Base-by-base conservation (phyloP, 1,140 invertebrate genomes). In the Chrysoperla carnea region DNA sequence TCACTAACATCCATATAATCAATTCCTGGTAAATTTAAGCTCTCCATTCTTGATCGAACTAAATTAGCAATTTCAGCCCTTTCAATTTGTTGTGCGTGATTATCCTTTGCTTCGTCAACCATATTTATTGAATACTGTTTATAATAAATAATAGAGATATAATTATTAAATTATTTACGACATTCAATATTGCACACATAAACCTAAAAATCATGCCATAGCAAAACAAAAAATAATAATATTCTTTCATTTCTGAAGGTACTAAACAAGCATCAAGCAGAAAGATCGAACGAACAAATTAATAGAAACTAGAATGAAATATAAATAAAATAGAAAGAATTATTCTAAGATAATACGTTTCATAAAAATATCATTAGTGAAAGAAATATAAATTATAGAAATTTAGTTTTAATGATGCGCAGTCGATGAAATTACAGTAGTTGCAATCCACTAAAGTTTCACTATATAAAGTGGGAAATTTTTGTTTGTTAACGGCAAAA, bases 1-100 rank as follows among this genome's bases (percentile, higher is more conserved):
- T 92, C 86, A 42, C 84, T 87, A 5, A 89, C 84, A 57, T 93
- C 87, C 61, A 90, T 89, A 59, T 94, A 94, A 54, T 95, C 87
- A 29, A 82, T 76, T 0, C 76, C 73, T 1, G 88, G 89, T 39
- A 96, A 67, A 46, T 91, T 90, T 3, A 96, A 60, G 17, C 86
- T 91, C 49, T 90, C 84, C 89, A 97, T 94, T 14, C 92, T 68
- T 13, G 88, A 91, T 36, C 86, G 73, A 1, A 96, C 91, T 47
- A 95, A 63, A 59, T 95, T 95, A 0, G 85, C 84, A 35, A 97
- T 95, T 66, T 96, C 92, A 1, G 92, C 88, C 29, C 90, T 63
- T 58, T 96, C 91, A 41, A 92, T 92, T 59, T 89, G 83, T 55
- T 91, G 83, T 12, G 77, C 75, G 57, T 88, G 83, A 56, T 85